Evolutionary conservation across 2,113 vertebrate species (phyloP), one percentile per base, ranked within the genome.

Genomic region (Corvus hawaiiensis): DNA sequence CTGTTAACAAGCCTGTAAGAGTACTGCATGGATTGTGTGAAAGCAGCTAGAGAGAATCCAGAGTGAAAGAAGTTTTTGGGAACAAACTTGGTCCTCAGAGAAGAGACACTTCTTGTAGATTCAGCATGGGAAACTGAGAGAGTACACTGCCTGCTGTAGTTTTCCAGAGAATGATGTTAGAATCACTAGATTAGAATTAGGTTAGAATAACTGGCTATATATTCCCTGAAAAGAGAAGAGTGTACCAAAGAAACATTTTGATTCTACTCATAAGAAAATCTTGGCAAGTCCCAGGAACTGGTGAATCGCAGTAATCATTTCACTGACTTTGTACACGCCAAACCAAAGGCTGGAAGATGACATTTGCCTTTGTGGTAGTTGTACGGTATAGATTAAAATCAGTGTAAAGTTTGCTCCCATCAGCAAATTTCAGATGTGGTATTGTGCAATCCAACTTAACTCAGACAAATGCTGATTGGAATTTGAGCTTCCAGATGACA

Each of bases 321-420:
- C 76, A 19, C n/a, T 51, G 55, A 74, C n/a, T 69, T 58, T 23
- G 48, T 48, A 58, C 0, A 0, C 23, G 67, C 43, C 48, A 30
- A 92, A 58, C 13, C 32, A 58, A 63, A 87, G 30, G 20, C 80
- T 84, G 17, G 35, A 51, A 89, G 30, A 33, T 75, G 81, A 48
- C 7, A 30, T 84, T 84, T 87, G 33, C 37, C 22, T 41, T 82
- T 37, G 46, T 12, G 28, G 16, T 46, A 58, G 32, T 52, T 64
- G 26, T 24, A 62, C 52, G 78, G 10, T 58, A 20, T 79, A 69
- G 37, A 76, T 68, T 66, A 80, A 80, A 92, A 76, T 61, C 33
- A 64, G 3, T 37, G 43, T 59, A 44, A 87, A 35, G 7, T 90
- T 87, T 90, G 17, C n/a, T 69, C 54, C 41, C 46, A 32, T 32